Evolutionary conservation across 2,113 vertebrate species (phyloP), one percentile per base, ranked within the genome.

Genomic region (Casuarius casuarius): DNA sequence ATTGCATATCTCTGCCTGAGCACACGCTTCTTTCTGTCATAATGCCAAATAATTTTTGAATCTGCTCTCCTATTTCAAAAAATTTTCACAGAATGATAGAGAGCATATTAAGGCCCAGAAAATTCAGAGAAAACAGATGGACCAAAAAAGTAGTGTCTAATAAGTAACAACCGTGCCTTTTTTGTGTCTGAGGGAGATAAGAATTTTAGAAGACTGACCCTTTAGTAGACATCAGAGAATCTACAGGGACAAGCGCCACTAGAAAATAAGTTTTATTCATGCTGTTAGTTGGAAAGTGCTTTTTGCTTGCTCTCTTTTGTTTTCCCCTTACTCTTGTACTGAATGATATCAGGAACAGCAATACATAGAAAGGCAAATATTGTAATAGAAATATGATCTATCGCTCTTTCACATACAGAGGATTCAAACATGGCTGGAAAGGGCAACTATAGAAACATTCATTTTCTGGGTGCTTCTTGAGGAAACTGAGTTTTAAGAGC

Each of bases 81-180:
- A 75, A 76, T 42, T 38, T 75, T 51, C 80, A 87, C 5, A 68
- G 38, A 71, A 61, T 65, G 16, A 25, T 5, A 74, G 22, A 68
- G 7, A 68, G 4, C 6, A 7, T n/a, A 71, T 74, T 62, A 58
- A 66, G 46, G 38, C 31, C 18, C 35, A 78, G 21, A 78, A 87
- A 90, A 61, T 14, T 48, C 52, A 86, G 70, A 76, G 35, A 86
- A 89, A 86, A 3, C 3, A n/a, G 9, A 84, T 89, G 19, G 16
- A 52, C 3, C 7, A 48, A 17, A 7, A 68, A 14, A 2, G 1
- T 26, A 68, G 7, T 0, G 0, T 26, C 52, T 9, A 52, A 4
- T 68, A 58, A 70, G 12, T 63, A 52, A 29, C 12, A 77, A 54
- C 7, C 54, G 19, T 48, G 23, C 7, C 28, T 87, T 70, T 1